Conservation (phyloP, 2,113 vertebrate species). For the Lontra canadensis region DNA sequence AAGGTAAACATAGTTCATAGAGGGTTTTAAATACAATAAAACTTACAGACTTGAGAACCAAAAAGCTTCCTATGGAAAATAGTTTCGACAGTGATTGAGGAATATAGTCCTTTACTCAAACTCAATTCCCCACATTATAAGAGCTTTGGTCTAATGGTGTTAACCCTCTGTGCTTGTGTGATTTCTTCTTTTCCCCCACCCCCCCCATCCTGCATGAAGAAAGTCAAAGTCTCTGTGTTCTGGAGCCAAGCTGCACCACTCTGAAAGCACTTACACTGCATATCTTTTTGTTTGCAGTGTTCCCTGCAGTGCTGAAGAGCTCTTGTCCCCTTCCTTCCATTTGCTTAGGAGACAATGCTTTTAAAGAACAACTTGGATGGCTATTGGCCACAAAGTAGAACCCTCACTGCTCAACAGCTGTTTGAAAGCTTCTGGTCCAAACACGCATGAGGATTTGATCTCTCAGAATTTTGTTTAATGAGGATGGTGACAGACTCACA, state of each 20-base stretch:
- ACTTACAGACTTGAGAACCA: background rate
- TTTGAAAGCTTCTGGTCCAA: constrained; percentile 28
- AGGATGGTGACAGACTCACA: background rate
- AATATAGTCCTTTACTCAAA: background rate
- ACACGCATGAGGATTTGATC: constrained; percentile 33
- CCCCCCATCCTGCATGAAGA: background rate
- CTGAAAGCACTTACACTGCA: background rate
- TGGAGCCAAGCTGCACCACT: background rate
- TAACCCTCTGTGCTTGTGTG: background rate
- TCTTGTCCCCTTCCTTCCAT: constrained; percentile 14
- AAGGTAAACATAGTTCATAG: background rate
- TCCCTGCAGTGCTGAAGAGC: background rate
- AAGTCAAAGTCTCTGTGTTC: background rate
- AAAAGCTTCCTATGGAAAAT: constrained; percentile 36
- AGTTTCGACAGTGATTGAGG: background rate
- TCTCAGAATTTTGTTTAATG: constrained; percentile 61
- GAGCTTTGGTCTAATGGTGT: background rate
- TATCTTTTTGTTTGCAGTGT: background rate
- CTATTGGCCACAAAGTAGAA: background rate
- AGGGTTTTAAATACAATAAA: constrained; percentile 2
- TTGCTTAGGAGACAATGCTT: constrained; percentile 35
- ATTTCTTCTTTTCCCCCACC: background rate
- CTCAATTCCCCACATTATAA: background rate
- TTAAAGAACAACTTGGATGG: constrained; percentile 47
- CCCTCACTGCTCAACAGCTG: constrained; percentile 31